phyloP scores from a whole-genome alignment of 2,888 invertebrate species.

The Teleiodes luculella region DNA sequence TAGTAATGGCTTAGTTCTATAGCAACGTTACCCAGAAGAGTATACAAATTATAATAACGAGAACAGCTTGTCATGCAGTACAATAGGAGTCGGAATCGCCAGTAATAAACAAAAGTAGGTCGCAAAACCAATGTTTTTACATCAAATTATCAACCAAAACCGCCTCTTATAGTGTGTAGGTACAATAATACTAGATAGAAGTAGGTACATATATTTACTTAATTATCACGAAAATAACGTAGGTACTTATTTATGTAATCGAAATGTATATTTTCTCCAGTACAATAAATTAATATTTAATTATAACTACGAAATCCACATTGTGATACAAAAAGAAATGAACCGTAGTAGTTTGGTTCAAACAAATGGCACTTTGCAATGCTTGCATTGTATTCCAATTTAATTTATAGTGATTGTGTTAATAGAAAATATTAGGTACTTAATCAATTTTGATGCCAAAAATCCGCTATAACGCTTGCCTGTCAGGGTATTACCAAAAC shows the following conservation, averaged over 20 bases:
- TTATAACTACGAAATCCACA: conserved; percentile 57
- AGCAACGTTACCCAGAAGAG: not conserved
- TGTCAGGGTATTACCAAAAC: conserved; percentile 87
- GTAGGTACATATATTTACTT: conserved; percentile 45
- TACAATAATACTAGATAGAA: conserved; percentile 64
- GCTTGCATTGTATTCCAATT: conserved; percentile 65
- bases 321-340: conserved; percentile 46
- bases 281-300: conserved; percentile 56
- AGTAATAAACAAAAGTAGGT: conserved; percentile 36
- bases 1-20: not conserved
- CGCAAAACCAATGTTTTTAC: conserved; percentile 31
- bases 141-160: conserved; percentile 59
- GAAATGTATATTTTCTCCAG: conserved; percentile 59
- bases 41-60: conserved; percentile 15
- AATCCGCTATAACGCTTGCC: conserved; percentile 78
- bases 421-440: conserved; percentile 39
- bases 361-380: conserved; percentile 72
- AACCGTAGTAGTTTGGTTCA: conserved; percentile 30
- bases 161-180: conserved; percentile 51
- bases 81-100: conserved; percentile 46
- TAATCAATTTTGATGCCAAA: conserved; percentile 72
- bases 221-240: conserved; percentile 74
- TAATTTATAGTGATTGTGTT: conserved; percentile 47
- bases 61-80: conserved; percentile 55
- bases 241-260: conserved; percentile 67